Conservation (phyloP, 2,113 vertebrate genomes). For the Chitala chitala region DNA sequence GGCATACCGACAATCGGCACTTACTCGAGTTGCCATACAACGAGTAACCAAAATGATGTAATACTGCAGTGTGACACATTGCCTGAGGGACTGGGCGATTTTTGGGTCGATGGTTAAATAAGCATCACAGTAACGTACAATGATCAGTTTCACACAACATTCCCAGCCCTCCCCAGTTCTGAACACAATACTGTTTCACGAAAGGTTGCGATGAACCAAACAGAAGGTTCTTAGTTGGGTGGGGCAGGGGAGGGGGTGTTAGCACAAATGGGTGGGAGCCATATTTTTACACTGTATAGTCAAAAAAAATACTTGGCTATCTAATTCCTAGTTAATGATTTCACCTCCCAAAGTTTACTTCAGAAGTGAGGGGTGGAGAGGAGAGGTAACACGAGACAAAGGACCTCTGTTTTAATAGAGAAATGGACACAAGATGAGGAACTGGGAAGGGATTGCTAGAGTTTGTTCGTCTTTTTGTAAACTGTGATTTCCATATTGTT, state of each 20-base stretch:
- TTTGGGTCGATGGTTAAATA: too few relatives aligned
- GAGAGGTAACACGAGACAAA: background rate
- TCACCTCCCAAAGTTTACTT: background rate
- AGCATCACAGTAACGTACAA: background rate
- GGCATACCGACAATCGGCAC: background rate
- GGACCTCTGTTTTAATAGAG: background rate
- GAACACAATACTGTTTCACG: background rate
- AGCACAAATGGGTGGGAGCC: background rate
- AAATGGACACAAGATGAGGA: background rate
- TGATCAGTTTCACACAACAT: background rate
- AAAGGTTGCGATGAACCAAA: too few relatives aligned
- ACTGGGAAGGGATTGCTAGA: background rate
- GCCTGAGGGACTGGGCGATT: background rate
- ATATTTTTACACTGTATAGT: background rate
- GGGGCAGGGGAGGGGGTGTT: too few relatives aligned
- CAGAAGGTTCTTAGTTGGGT: too few relatives aligned
- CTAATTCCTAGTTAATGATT: background rate
- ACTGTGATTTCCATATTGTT: background rate
- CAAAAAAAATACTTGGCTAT: background rate
- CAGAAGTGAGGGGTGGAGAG: background rate
- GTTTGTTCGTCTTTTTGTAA: constrained; percentile 8
- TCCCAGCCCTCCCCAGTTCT: background rate
- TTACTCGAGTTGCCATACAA: background rate
- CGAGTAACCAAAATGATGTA: background rate
- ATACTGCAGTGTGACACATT: background rate